These are phyloP conservation scores for Megamerina dolium DNA, from an alignment of 2,888 invertebrate genomes.

Conservation along the genomic window DNA sequence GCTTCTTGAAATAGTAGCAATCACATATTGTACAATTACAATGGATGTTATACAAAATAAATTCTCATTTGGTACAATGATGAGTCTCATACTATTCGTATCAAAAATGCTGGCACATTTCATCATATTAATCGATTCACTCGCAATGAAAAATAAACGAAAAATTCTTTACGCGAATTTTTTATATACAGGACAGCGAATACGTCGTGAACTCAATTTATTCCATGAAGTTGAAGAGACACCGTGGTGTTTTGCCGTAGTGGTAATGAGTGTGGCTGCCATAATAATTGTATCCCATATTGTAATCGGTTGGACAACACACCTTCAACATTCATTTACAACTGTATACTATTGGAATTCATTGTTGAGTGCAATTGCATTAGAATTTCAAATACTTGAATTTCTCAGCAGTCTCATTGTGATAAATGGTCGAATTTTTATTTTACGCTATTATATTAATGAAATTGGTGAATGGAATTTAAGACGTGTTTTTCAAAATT, in stretches of 20 bases:
- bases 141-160: not conserved
- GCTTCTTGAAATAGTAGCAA: not conserved
- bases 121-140: not conserved
- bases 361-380: slow-evolving; percentile 26
- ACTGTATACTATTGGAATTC: slow-evolving; percentile 20
- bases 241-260: no score
- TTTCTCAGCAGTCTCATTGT: slow-evolving; percentile 23
- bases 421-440: slow-evolving; percentile 24
- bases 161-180: not conserved
- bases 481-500: slow-evolving; percentile 14
- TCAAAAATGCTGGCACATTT: not conserved
- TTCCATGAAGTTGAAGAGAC: no score
- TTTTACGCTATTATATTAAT: slow-evolving; percentile 22
- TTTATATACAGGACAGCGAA: no score
- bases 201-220: no score
- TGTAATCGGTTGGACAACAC: not conserved
- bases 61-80: not conserved
- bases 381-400: slow-evolving; percentile 30
- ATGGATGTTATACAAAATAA: not conserved
- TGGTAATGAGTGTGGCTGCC: no score
- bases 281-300: not conserved
- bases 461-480: slow-evolving; percentile 27
- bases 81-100: not conserved
- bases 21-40: not conserved
- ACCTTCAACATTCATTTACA: not conserved